Evolutionary conservation across 2,113 vertebrate species (phyloP), one percentile per base, ranked within the genome.

Genomic region (Caretta caretta): DNA sequence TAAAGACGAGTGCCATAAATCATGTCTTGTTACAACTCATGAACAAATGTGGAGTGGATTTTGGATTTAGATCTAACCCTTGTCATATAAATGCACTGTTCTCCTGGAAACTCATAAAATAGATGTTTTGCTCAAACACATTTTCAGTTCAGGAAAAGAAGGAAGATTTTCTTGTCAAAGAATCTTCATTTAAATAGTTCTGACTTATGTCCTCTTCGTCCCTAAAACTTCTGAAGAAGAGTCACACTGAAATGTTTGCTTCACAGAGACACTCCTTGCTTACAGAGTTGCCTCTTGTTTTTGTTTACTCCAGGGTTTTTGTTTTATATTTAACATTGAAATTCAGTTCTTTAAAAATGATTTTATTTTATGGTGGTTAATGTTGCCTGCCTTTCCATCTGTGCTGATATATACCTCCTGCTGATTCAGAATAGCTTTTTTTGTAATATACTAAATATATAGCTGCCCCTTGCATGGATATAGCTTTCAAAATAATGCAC

Each of bases 11-110:
- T 76, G 25, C 25, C 75, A 27, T 90, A 88, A 83, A 46, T 86
- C 9, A n/a, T 80, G 51, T 50, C 35, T 51, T n/a, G 84, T 92
- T 51, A 56, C 89, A 79, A 88, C 86, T 89, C 11, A 53, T 13
- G 86, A 53, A 20, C 24, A 80, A 87, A 82, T 76, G 8, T 83
- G 42, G 49, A 76, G 72, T 80, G 59, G 42, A 51, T 79, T 51
- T 78, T 84, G 17, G 56, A 35, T 96, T 80, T 51, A 82, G 57
- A 78, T 92, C 85, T 91, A 89, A 38, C 81, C 90, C 29, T 90
- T 84, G 31, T 83, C 87, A 86, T 35, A 83, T 49, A 85, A n/a
- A 88, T 88, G 20, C 42, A 51, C 76, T n/a, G 24, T 84, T 27
- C n/a, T 78, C 65, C 57, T 27, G 53, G 27, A 62, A 4, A 88